Evolutionary conservation across 2,797 vertebrate species (phyloP), one percentile per base, ranked within the genome.

Genomic region (Argentina silus): DNA sequence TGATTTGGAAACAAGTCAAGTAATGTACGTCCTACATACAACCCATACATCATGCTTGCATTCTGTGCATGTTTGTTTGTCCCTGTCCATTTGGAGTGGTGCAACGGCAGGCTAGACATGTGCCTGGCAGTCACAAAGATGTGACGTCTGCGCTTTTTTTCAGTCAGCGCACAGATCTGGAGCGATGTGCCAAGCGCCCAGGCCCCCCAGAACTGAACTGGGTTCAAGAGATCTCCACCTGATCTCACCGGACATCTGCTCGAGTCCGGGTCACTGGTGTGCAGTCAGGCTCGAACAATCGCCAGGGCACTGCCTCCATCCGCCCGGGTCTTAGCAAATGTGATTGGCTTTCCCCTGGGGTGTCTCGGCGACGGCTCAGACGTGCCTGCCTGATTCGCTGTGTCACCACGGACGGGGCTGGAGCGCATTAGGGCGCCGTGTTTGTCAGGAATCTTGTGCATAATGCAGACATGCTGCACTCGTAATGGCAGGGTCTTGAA

Each of bases 301-400:
- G 48, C 53, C 56, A 8, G 45, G 42, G 42, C 64, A 51, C 55
- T 14, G 3, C 43, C 62, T 42, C 55, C 47, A 15, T 53, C 47
- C n/a, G 11, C 6, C 55, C 51, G 43, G 61, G 60, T 55, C 51
- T 11, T 10, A 68, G 65, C 44, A 56, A 45, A 60, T 55, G 44
- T 42, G 64, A 67, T 67, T 67, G 72, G 64, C 72, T 67, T 43
- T 43, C 82, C 85, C 86, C 87, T 83, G 79, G 84, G 87, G 89
- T 79, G 74, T 74, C 27, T 73, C 79, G 83, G 82, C 82, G 79
- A 78, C 75, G 73, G 80, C 83, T 90, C 89, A 81, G 83, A 75
- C 82, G 43, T 78, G 77, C 72, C 80, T 75, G 86, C 86, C 87
- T 90, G 83, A 88, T 89, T 88, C 78, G 79, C 82, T 78, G 86